These are phyloP conservation scores for Hipposideros armiger DNA, from an alignment of 2,113 vertebrate genomes.

Conservation along the genomic window DNA sequence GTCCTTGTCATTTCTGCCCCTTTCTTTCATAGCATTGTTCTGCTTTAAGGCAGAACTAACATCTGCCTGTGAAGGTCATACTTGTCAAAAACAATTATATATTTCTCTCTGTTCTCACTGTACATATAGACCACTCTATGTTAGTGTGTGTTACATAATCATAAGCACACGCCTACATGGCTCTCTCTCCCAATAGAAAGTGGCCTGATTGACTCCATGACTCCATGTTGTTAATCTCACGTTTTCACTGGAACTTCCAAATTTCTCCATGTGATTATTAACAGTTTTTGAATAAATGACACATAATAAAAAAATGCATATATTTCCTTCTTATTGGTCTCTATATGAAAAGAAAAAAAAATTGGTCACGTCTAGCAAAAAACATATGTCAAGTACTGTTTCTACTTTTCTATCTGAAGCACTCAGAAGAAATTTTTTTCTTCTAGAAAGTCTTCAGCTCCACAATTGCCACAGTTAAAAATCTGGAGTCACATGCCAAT, in stretches of 20 bases:
- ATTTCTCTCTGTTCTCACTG: neutral
- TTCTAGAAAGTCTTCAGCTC: neutral
- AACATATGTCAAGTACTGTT: neutral
- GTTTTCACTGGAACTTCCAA: conserved; percentile 44
- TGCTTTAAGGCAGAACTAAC: neutral
- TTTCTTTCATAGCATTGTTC: neutral
- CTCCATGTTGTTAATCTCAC: neutral
- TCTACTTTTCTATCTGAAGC: neutral
- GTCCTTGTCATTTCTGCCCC: neutral
- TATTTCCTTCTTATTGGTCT: neutral
- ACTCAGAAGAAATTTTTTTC: neutral
- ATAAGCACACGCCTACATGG: neutral
- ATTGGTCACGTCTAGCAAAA: neutral
- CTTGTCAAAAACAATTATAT: neutral
- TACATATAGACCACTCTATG: neutral
- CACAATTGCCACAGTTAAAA: neutral
- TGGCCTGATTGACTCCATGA: neutral
- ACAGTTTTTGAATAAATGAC: neutral
- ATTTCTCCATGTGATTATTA: neutral
- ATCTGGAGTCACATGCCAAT: neutral
- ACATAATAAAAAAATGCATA: neutral
- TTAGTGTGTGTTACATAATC: neutral
- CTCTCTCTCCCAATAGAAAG: neutral
- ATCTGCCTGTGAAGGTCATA: neutral
- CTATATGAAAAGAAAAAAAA: neutral